A percentile compares a stretch with the other conserved stretches of the same genome.
Evolutionary conservation across 2,888 invertebrate species (phyloP).

Genomic region (Agriopis aurantiaria): DNA sequence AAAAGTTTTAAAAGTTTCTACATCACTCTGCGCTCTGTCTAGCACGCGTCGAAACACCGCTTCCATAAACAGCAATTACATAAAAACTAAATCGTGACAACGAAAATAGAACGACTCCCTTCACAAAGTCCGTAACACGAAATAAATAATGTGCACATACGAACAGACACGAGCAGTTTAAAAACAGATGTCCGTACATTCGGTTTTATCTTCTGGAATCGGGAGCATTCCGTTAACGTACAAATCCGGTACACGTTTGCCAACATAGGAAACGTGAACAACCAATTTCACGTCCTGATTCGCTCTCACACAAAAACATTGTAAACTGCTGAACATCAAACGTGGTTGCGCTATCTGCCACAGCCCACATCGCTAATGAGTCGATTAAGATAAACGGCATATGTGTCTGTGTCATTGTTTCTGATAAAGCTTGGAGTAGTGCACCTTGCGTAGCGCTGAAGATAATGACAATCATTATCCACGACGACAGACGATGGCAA

Average conservation of each 20-base stretch:
- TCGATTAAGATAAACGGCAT: conserved; percentile 45
- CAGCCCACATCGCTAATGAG: conserved; percentile 41
- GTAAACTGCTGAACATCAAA: conserved; percentile 7
- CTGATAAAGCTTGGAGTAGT: conserved; percentile 40
- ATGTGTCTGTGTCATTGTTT: conserved; percentile 43
- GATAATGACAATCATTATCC: conserved; percentile 49
- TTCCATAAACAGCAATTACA: conserved; percentile 54
- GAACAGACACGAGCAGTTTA: conserved; percentile 54
- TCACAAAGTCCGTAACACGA: conserved; percentile 57
- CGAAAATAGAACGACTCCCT: conserved; percentile 64
- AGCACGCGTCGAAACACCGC: conserved; percentile 42
- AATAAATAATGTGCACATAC: conserved; percentile 53
- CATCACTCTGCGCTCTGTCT: conserved; percentile 42
- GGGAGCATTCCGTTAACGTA: conserved; percentile 50
- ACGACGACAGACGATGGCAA: conserved; percentile 12
- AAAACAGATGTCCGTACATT: conserved; percentile 68
- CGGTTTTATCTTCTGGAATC: conserved; percentile 54
- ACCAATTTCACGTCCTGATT: conserved; percentile 41
- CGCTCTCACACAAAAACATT: conserved; percentile 28
- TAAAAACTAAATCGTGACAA: conserved; percentile 62
- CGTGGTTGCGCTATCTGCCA: conserved; percentile 31
- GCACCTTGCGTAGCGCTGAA: conserved; percentile 46
- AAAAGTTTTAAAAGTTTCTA: conserved; percentile 28
- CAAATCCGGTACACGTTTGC: conserved; percentile 52
- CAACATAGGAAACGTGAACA: conserved; percentile 51